Percentiles rank a stretch among this genome's conserved stretches.
These are phyloP conservation scores for Crocidura indochinensis DNA, from an alignment of 2,797 vertebrate species.

Conservation along the genomic window DNA sequence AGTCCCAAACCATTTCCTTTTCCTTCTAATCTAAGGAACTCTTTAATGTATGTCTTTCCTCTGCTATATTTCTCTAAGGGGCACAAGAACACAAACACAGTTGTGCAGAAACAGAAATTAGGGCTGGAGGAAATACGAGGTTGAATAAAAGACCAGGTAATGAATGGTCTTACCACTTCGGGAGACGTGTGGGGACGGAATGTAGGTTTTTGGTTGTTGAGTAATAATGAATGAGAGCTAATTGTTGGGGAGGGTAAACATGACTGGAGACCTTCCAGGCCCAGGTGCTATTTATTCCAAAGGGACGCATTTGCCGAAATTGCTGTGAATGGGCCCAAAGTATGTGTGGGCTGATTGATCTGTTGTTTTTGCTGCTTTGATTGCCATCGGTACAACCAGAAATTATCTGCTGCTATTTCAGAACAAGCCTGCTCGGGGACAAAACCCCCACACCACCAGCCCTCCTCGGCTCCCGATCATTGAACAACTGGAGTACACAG, in stretches of 20 bases:
- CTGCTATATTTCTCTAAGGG: conserved; percentile 24
- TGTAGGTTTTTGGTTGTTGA: not conserved
- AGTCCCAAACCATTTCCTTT: conserved; percentile 45
- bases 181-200: not conserved
- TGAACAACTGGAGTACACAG: not conserved
- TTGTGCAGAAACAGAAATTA: conserved; percentile 5
- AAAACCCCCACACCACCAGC: not conserved
- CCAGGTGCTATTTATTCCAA: not conserved
- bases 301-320: not conserved
- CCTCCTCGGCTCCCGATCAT: not conserved
- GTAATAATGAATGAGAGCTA: not conserved
- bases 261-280: not conserved
- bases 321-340: not conserved
- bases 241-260: not conserved
- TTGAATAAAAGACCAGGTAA: conserved; percentile 13
- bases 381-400: not conserved
- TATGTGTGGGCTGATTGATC: not conserved
- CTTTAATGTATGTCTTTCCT: not conserved
- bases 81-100: not conserved
- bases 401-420: not conserved
- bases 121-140: not conserved
- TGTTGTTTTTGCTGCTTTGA: conserved; percentile 21
- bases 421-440: not conserved
- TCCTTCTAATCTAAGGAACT: conserved; percentile 16
- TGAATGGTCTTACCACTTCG: not conserved